Evolutionary conservation across 2,797 vertebrate genomes (phyloP).

Genomic region (Scyliorhinus canicula): DNA sequence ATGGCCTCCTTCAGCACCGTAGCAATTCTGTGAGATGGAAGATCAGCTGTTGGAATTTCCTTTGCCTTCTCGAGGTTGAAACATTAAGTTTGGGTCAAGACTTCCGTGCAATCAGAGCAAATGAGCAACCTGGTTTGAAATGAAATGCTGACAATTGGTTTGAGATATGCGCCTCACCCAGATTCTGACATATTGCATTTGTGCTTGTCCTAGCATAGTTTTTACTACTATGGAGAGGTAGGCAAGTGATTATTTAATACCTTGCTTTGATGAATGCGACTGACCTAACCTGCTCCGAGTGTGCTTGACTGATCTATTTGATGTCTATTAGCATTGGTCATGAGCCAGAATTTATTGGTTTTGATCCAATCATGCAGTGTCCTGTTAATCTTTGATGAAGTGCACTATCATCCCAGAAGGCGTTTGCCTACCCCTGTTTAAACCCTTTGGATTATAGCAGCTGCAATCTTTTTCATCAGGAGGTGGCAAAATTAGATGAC

Average conservation of each 20-base stretch:
- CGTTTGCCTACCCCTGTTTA: neutral
- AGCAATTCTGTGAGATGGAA: neutral
- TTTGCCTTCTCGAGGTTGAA: neutral
- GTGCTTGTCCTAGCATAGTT: neutral
- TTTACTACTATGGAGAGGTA: neutral
- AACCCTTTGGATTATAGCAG: neutral
- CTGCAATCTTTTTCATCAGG: neutral
- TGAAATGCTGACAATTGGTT: neutral
- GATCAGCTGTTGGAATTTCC: neutral
- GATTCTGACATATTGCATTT: neutral
- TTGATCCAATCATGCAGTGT: neutral
- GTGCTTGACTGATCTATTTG: neutral
- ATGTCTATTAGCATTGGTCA: neutral
- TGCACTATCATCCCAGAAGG: neutral
- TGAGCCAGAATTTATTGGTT: neutral
- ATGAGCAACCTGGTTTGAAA: neutral
- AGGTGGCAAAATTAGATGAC: neutral
- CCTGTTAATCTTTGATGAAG: conserved; percentile 13
- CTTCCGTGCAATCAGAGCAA: neutral
- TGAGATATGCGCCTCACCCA: neutral
- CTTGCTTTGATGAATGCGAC: neutral
- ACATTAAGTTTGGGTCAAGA: neutral
- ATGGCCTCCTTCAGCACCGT: too few species aligned
- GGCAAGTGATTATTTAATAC: neutral
- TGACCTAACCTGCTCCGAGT: neutral